phyloP scores from a whole-genome alignment of 2,888 invertebrate genomes.

The Eurois occulta region DNA sequence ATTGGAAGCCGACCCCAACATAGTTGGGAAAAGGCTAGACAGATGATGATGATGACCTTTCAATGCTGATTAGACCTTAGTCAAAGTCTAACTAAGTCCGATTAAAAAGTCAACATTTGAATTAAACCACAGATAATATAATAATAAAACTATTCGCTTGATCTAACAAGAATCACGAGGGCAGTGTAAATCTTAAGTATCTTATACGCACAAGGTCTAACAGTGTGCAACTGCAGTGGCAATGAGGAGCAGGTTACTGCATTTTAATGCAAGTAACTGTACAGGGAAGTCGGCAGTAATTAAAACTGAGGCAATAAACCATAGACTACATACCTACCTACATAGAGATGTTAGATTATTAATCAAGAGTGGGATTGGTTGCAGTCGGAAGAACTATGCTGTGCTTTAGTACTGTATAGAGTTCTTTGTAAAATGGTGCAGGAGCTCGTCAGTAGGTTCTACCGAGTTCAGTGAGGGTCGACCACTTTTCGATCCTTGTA shows the following conservation, averaged over 20 bases:
- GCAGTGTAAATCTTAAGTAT: constrained; percentile 14
- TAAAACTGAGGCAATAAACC: constrained; percentile 41
- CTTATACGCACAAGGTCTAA: constrained; percentile 11
- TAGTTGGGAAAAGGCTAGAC: background rate
- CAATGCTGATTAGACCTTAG: background rate
- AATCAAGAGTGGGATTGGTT: constrained; percentile 9
- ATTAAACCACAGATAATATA: too few relatives aligned
- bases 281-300: constrained; percentile 49
- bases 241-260: constrained; percentile 40
- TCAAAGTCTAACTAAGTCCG: background rate
- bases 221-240: constrained; percentile 16
- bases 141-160: background rate
- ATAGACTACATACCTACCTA: constrained; percentile 25
- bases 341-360: constrained; percentile 11
- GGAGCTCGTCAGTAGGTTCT: too few relatives aligned
- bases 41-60: background rate
- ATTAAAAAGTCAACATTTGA: background rate
- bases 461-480: too few relatives aligned
- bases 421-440: too few relatives aligned
- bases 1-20: background rate
- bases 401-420: background rate
- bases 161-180: background rate
- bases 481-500: too few relatives aligned
- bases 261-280: constrained; percentile 48
- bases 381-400: background rate